Base-by-base conservation (phyloP, 1,140 invertebrate species). In the Paraescarpia echinospica region DNA sequence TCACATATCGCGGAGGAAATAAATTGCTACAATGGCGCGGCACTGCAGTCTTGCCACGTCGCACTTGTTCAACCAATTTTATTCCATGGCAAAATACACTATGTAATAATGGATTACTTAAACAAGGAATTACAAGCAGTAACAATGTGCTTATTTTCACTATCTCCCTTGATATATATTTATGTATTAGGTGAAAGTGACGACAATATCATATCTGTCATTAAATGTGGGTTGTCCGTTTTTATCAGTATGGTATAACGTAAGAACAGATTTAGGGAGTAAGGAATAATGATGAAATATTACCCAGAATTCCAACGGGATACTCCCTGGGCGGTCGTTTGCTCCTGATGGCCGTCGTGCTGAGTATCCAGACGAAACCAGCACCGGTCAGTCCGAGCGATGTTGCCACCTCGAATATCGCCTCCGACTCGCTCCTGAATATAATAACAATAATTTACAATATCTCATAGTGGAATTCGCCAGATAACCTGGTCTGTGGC, bases 331-430 rank as follows among this genome's bases (percentile, higher is more conserved):
- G 77, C 48, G 91, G 88, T 35, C 97, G 0, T 97, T 97, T n/a
- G 97, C 97, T 94, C 97, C 93, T 88, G 95, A 99, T 98, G 89
- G 99, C 98, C 94, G 98, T 98, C 95, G 99, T 98, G n/a, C 98
- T 99, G 0, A 99, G 98, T 91, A 99, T 98, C 99, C 99, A 99
- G 12, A 99, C 98, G 95, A 99, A 99, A 95, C 99, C 98, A 95
- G 98, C 98, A 2, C 98, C 98, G 0, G 98, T 99, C 90, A 99
- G 97, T 94, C 98, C 98, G 93, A 98, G 97, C 94, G 98, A 97
- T 92, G 97, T 97, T 2, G 98, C 98, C 27, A 97, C 97, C 1
- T 97, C 97, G 89, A 99, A 96, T 41, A 99, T 99, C 92, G 97
- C 97, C 34, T 97, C 97, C 0, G 98, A 98, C 95, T 99, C 98